Conservation (phyloP, 2,797 vertebrate genomes). For the Gymnothorax javanicus region DNA sequence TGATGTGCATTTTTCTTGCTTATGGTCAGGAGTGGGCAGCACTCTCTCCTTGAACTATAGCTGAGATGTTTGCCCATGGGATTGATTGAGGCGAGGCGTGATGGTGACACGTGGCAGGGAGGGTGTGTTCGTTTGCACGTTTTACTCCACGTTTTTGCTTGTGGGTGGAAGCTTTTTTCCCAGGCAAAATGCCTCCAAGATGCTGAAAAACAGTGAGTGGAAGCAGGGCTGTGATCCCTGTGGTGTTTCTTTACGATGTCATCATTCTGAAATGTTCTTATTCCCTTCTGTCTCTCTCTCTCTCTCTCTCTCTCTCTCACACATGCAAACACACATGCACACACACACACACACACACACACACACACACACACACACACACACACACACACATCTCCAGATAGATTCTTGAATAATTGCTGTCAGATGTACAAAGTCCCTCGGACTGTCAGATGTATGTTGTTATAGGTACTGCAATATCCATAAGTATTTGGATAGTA, state of each 20-base stretch:
- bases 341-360: too few relatives aligned
- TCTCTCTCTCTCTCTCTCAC: not conserved
- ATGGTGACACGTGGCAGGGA: not conserved
- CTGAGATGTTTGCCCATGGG: not conserved
- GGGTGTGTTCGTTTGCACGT: not conserved
- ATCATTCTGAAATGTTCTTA: not conserved
- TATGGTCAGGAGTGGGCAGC: not conserved
- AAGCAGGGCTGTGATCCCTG: not conserved
- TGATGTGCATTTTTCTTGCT: not conserved
- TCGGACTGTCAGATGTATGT: not conserved
- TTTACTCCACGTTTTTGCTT: slow-evolving; percentile 2
- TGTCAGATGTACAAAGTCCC: slow-evolving; percentile 1
- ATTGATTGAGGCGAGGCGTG: not conserved
- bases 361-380: too few relatives aligned
- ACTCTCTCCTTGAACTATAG: not conserved
- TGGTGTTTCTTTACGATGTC: not conserved
- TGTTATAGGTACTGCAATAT: not conserved
- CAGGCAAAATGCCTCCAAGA: not conserved
- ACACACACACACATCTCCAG: too few relatives aligned
- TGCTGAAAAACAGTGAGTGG: not conserved
- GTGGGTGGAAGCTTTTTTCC: slow-evolving; percentile 12
- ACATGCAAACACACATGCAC: too few relatives aligned
- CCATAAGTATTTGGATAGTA: too few relatives aligned
- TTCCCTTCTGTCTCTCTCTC: not conserved
- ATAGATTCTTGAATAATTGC: not conserved